Evolutionary conservation across 1,140 invertebrate genomes (phyloP).

Genomic region (Eupristina koningsbergeri): DNA sequence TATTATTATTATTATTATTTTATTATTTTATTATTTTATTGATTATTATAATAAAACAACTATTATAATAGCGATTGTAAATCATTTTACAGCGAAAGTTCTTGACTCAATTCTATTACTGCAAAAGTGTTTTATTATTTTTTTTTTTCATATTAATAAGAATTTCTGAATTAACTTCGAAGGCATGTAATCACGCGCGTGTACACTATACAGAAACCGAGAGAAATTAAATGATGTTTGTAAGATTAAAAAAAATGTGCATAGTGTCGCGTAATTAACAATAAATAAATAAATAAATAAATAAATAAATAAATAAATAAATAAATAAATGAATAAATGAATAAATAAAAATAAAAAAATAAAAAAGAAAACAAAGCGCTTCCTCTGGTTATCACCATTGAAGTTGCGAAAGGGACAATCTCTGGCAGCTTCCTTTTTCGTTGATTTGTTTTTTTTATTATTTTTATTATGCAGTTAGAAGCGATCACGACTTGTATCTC

Average conservation of each 20-base stretch:
- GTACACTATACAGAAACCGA: neutral
- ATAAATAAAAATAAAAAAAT: constrained; percentile 17
- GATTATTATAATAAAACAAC: constrained; percentile 42
- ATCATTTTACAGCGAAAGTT: constrained; percentile 43
- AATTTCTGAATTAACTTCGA: constrained; percentile 34
- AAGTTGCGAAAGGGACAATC: constrained; percentile 49
- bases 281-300: constrained; percentile 14
- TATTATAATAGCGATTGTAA: constrained; percentile 52
- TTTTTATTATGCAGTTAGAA: constrained; percentile 41
- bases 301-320: constrained; percentile 25
- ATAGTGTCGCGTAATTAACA: constrained; percentile 36
- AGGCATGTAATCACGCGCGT: constrained; percentile 21
- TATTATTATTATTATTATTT: constrained; percentile 50
- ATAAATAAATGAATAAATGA: constrained; percentile 18
- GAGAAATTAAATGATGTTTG: constrained; percentile 27
- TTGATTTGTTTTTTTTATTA: constrained; percentile 39
- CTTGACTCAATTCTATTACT: constrained; percentile 38
- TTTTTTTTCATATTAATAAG: constrained; percentile 39
- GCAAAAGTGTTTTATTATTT: constrained; percentile 38
- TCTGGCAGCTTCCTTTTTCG: constrained; percentile 49
- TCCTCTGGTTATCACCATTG: constrained; percentile 51
- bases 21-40: constrained; percentile 48
- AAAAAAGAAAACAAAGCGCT: constrained; percentile 52
- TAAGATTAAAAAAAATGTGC: neutral
- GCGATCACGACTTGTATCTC: constrained; percentile 47